Base-by-base conservation (phyloP, 2,888 invertebrate species). In the Melinopterus prodromus region DNA sequence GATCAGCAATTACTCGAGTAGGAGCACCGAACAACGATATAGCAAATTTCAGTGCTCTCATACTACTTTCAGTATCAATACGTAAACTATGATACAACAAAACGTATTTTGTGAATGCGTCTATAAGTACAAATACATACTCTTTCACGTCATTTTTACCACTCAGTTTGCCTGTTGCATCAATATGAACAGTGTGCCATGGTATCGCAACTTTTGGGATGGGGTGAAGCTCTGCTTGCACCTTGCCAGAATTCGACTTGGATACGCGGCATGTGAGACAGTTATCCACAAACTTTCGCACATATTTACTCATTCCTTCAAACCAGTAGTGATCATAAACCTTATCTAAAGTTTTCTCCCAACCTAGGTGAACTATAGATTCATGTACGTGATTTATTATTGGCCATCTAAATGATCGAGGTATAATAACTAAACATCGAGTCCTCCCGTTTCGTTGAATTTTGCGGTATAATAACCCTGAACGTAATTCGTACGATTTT, bases 81-180 rank as follows among this genome's bases (percentile, higher is more conserved):
- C 38, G 38, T 38, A 38, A 38, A 38, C 38, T 38, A 70, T 70
- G 70, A 70, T 70, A 70, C 16, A 70, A 70, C 15, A 70, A 16
- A 6, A 70, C 70, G 14, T 16, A 70, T 70, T 70, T 70, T 6
- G 70, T 16, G 16, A 70, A 70, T 16, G 15, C 70, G 16, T 70
- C 70, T 70, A 70, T 70, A 16, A 70, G 70, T 16, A 70, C 70
- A 16, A 70, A 70, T 70, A 70, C 70, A 70, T 70, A 70, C 70
- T 70, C 70, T 14, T 70, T 70, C 16, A 6, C 14, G 70, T 70
- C 70, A 70, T 16, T 70, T 70, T 70, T 70, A 16, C 70, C 70
- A 70, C 14, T 70, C 70, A 70, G 16, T 70, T 70, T 70, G 15
- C 70, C 70, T n/a, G 70, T 16, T 16, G 16, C 16, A 70, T 70